Evolutionary conservation across 2,888 invertebrate genomes (phyloP), one percentile per base, ranked within the genome.

Genomic region (Antheraea assamensis): DNA sequence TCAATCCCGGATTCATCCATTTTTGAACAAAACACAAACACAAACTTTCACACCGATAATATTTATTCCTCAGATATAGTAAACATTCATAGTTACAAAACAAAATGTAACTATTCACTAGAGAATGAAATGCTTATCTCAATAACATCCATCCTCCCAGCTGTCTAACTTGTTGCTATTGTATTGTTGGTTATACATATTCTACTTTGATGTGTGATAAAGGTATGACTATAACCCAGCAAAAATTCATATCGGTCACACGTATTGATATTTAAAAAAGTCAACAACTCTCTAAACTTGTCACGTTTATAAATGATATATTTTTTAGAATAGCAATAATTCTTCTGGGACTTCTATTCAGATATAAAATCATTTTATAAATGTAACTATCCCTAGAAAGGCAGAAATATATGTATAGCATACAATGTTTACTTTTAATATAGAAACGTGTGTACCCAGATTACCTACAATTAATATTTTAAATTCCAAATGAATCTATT

Each of bases 1-100:
- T 96, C 96, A 81, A 96, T 95, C 79, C 96, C 96, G 82, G 96
- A 96, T 88, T 96, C 96, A 89, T 96, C 95, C 96, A 96, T 96
- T 87, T 88, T 92, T 81, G 76, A 85, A 84, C 83, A 83, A 80
- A 83, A 85, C 91, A 90, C 90, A 85, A 87, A 85, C 90, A 90
- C 87, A 81, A 87, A 87, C 89, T 84, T 87, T 88, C 85, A 81
- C 93, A 92, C 92, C 86, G 78, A 80, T 80, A 83, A 82, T 81
- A 79, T 82, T 77, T 80, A 76, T 83, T 83, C 80, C 79, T 81
- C 79, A 80, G 78, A 78, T 79, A 82, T 82, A 80, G 81, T 83
- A 85, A 82, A 85, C 78, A 84, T 79, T 82, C 91, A 92, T 74
- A 31, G 15, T 74, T 91, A 83, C 78, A 82, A 81, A 85, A 87